These are phyloP conservation scores for Catotricha subobsoleta DNA, from an alignment of 2,888 invertebrate species.

Conservation along the genomic window DNA sequence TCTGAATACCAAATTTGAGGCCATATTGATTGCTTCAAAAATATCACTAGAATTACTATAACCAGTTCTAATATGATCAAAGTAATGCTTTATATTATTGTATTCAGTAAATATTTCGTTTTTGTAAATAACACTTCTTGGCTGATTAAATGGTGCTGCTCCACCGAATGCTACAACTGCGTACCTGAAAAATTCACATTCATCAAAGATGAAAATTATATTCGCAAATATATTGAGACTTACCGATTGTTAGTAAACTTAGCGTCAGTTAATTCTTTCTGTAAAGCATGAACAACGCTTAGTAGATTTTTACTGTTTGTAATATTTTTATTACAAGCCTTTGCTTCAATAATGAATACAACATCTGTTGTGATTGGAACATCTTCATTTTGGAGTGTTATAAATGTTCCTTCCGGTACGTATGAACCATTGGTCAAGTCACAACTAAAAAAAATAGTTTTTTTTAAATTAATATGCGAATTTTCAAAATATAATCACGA, in stretches of 20 bases:
- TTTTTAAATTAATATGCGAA: neutral
- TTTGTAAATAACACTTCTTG: conserved; percentile 54
- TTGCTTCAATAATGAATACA: conserved; percentile 77
- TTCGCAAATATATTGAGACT: conserved; percentile 5
- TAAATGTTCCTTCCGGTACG: conserved; percentile 58
- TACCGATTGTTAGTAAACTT: conserved; percentile 52
- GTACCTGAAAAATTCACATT: conserved; percentile 36
- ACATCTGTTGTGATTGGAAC: conserved; percentile 61
- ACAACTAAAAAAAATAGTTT: conserved; percentile 37
- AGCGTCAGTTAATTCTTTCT: conserved; percentile 46
- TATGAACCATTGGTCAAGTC: conserved; percentile 45
- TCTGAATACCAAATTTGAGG: conserved; percentile 56
- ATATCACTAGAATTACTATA: conserved; percentile 40
- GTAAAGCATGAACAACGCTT: conserved; percentile 43
- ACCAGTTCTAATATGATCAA: conserved; percentile 51
- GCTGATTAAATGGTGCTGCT: conserved; percentile 47
- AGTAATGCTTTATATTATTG: conserved; percentile 43
- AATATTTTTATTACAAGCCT: conserved; percentile 58
- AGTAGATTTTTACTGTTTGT: conserved; percentile 48
- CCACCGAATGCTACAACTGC: conserved; percentile 72
- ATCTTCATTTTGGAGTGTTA: conserved; percentile 37
- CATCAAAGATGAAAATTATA: neutral
- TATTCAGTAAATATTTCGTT: conserved; percentile 49
- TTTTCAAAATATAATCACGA: neutral
- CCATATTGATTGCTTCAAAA: conserved; percentile 56